Evolutionary conservation across 2,797 vertebrate species (phyloP).

Genomic region (Amniataba percoides): DNA sequence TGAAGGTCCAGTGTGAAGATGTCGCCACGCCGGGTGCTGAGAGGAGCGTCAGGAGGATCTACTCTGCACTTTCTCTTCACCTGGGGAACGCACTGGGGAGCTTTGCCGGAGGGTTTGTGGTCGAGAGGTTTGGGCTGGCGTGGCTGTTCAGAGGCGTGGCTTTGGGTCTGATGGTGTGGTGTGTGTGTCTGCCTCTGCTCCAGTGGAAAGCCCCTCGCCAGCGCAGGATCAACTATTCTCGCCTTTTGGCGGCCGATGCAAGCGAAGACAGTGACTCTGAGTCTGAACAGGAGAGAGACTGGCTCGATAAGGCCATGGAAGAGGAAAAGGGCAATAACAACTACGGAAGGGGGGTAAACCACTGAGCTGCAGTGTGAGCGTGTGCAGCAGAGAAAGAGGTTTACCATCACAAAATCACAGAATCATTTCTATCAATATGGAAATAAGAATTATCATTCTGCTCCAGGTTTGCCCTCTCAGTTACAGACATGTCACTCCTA

Average conservation of each 20-base stretch:
- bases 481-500: conserved; percentile 33
- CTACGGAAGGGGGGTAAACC: conserved; percentile 33
- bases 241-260: conserved; percentile 86
- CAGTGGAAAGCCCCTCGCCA: conserved; percentile 87
- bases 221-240: conserved; percentile 91
- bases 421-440: background rate
- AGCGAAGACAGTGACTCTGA: conserved; percentile 91
- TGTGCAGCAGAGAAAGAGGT: background rate
- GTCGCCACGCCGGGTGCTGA: conserved; percentile 85
- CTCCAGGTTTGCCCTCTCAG: background rate
- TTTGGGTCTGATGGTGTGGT: conserved; percentile 81
- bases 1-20: conserved; percentile 80
- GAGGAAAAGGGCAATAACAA: conserved; percentile 80
- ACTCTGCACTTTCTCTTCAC: conserved; percentile 73
- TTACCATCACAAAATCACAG: background rate
- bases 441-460: background rate
- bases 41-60: conserved; percentile 83
- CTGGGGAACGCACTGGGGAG: conserved; percentile 88
- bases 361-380: background rate
- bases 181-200: conserved; percentile 81
- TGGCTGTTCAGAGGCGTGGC: conserved; percentile 84
- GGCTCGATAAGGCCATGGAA: conserved; percentile 91
- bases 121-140: conserved; percentile 76
- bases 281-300: conserved; percentile 89
- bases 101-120: conserved; percentile 84